These are phyloP conservation scores for Anolis carolinensis DNA, from an alignment of 2,113 vertebrate genomes.

Conservation along the genomic window DNA sequence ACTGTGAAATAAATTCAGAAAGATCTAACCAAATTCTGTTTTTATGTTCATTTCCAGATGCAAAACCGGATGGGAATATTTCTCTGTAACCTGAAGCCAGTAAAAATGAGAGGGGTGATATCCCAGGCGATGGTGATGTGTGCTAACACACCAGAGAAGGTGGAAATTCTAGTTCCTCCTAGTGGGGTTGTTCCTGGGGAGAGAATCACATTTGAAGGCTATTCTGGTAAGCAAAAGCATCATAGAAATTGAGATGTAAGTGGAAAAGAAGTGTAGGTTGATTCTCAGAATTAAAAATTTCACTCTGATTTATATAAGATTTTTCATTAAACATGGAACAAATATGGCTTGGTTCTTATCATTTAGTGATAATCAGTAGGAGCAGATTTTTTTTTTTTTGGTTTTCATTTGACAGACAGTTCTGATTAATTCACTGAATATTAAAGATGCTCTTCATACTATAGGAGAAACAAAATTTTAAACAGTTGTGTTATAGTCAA, in stretches of 20 bases:
- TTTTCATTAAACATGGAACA: not conserved
- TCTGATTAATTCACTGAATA: not conserved
- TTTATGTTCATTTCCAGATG: slow-evolving; percentile 78
- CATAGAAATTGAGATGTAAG: not conserved
- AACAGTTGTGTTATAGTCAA: not conserved
- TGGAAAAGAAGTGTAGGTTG: not conserved
- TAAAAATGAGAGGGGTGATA: slow-evolving; percentile 88
- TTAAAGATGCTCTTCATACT: not conserved
- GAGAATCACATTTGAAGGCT: slow-evolving; percentile 86
- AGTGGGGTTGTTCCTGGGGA: slow-evolving; percentile 85
- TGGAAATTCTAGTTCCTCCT: slow-evolving; percentile 92
- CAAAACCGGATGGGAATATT: slow-evolving; percentile 93
- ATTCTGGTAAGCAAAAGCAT: slow-evolving; percentile 79
- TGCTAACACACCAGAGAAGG: slow-evolving; percentile 89
- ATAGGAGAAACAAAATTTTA: not conserved
- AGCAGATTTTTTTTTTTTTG: not conserved
- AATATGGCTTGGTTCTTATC: not conserved
- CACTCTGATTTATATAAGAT: not conserved
- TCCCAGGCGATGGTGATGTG: slow-evolving; percentile 96
- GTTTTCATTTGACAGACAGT: not conserved
- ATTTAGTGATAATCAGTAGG: not conserved
- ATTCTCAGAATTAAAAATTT: not conserved
- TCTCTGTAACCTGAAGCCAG: slow-evolving; percentile 93
- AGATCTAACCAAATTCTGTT: not conserved
- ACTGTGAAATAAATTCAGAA: not conserved